Evolutionary conservation across 2,888 invertebrate species (phyloP).

Genomic region (Laspeyria flexula): DNA sequence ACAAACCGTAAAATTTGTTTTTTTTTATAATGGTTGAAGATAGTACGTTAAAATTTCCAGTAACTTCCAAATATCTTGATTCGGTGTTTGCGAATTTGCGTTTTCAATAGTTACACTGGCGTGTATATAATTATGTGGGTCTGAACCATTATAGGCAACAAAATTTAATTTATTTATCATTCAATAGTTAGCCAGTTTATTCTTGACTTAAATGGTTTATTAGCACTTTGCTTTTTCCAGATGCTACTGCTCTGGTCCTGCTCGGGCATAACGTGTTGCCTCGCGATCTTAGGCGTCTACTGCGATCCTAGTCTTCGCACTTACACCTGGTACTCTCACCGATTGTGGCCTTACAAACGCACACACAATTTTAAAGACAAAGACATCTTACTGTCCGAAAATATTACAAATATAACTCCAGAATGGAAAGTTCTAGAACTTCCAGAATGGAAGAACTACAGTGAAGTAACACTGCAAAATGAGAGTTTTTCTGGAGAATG

Average conservation of each 20-base stretch:
- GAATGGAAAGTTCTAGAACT: conserved; percentile 33
- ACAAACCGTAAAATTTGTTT: too few relatives aligned
- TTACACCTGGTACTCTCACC: conserved; percentile 70
- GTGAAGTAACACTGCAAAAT: conserved; percentile 43
- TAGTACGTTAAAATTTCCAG: too few relatives aligned
- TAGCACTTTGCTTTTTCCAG: conserved; percentile 52
- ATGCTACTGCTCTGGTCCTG: conserved; percentile 77
- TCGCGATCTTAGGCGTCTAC: conserved; percentile 72
- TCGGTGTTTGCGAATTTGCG: too few relatives aligned
- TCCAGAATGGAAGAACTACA: conserved; percentile 47
- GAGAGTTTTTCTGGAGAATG: conserved; percentile 46
- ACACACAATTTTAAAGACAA: conserved; percentile 48
- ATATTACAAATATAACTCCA: conserved; percentile 32
- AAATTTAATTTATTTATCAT: too few relatives aligned
- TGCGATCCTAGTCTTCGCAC: conserved; percentile 74
- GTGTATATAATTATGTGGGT: too few relatives aligned
- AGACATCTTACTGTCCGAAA: conserved; percentile 36
- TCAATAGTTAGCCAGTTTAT: too few relatives aligned
- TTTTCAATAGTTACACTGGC: too few relatives aligned
- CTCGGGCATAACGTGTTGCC: conserved; percentile 75
- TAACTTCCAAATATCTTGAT: too few relatives aligned
- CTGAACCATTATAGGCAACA: too few relatives aligned
- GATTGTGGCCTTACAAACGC: conserved; percentile 64
- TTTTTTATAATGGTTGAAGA: too few relatives aligned
- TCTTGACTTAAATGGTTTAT: too few relatives aligned